Percentiles rank a stretch among this genome's conserved stretches.
These are phyloP conservation scores for Heliconius nattereri DNA, from an alignment of 1,140 invertebrate genomes.

Conservation along the genomic window DNA sequence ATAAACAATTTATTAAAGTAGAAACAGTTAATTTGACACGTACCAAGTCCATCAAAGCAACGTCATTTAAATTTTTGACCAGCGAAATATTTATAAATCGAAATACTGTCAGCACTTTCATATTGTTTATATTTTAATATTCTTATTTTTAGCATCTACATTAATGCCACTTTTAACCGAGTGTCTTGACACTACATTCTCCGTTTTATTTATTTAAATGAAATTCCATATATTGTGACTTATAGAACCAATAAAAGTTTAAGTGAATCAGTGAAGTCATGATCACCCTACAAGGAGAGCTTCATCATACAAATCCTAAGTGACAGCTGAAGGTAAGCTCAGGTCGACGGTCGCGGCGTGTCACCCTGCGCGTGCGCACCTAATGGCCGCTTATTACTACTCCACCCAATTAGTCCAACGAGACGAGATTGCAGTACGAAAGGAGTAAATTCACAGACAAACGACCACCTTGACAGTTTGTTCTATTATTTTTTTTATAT, in stretches of 20 bases:
- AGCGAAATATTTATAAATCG: background rate
- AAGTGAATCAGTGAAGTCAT: background rate
- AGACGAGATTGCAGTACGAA: conserved; percentile 47
- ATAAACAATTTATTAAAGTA: background rate
- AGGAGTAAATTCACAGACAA: conserved; percentile 44
- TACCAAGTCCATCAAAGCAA: background rate
- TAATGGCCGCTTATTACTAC: conserved; percentile 56
- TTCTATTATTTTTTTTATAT: background rate
- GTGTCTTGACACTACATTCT: background rate
- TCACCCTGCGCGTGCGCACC: conserved; percentile 53
- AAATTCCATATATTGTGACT: too few relatives aligned
- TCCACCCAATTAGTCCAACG: conserved; percentile 61
- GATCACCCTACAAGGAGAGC: conserved; percentile 14
- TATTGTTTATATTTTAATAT: background rate
- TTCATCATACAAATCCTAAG: conserved; percentile 30
- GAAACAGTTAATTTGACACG: background rate
- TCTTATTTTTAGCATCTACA: too few relatives aligned
- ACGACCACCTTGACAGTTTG: conserved; percentile 35
- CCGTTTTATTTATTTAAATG: background rate
- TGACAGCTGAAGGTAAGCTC: conserved; percentile 21
- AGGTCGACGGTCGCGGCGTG: conserved; percentile 46
- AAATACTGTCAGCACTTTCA: background rate
- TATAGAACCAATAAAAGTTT: background rate
- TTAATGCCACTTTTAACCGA: too few relatives aligned
- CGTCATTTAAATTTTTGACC: too few relatives aligned